Percentiles rank a stretch among this genome's conserved stretches.
These are phyloP conservation scores for Osmoderma eremita DNA, from an alignment of 2,888 invertebrate genomes.

Conservation along the genomic window DNA sequence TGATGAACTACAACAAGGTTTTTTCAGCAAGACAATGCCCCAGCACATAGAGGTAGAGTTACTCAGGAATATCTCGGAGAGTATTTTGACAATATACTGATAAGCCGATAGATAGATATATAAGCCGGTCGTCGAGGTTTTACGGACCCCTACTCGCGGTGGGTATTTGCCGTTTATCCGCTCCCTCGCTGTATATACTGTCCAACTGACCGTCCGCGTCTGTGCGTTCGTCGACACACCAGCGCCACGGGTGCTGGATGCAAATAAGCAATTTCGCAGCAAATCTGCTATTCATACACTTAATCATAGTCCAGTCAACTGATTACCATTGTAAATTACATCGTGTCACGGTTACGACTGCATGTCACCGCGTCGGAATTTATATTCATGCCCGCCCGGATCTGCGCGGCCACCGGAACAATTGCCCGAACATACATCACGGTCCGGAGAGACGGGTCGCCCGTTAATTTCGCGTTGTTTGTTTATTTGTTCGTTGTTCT, in stretches of 20 bases:
- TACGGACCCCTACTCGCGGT: neutral
- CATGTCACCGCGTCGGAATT: constrained; percentile 46
- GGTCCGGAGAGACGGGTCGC: constrained; percentile 9
- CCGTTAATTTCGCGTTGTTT: constrained; percentile 18
- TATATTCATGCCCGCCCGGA: constrained; percentile 42
- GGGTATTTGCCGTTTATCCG: constrained; percentile 12
- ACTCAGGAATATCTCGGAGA: too few relatives aligned
- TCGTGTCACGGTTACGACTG: constrained; percentile 52
- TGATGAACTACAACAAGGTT: too few relatives aligned
- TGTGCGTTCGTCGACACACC: constrained; percentile 12
- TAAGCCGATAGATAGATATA: too few relatives aligned
- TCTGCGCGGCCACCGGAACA: constrained; percentile 19
- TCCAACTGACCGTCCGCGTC: neutral
- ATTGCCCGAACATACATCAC: constrained; percentile 25
- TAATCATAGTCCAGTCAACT: constrained; percentile 65
- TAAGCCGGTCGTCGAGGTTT: constrained; percentile 27
- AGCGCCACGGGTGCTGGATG: constrained; percentile 49
- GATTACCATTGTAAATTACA: constrained; percentile 64
- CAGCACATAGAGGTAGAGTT: too few relatives aligned
- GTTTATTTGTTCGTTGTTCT: constrained; percentile 19
- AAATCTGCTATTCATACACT: constrained; percentile 64
- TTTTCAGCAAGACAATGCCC: too few relatives aligned
- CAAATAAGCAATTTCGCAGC: constrained; percentile 63
- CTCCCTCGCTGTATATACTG: neutral
- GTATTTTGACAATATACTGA: too few relatives aligned